Evolutionary conservation across 53 echinoderm and acorn worm genomes (phyloP).

Genomic region (Hippasteria phrygiana): DNA sequence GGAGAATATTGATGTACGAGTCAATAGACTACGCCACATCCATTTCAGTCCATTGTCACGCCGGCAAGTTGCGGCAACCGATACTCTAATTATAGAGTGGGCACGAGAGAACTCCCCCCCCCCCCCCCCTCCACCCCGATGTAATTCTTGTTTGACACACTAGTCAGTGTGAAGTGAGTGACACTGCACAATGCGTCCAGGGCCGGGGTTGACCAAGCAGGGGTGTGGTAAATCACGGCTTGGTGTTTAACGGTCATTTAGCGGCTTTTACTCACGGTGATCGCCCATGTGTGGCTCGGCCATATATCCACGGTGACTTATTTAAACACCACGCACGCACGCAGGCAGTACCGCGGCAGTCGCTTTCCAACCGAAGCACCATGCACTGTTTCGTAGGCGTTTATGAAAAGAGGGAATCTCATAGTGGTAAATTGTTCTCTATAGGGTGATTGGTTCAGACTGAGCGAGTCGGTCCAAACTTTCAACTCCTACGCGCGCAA

Average conservation of each 20-base stretch:
- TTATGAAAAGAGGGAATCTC: background rate
- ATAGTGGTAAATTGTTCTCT: background rate
- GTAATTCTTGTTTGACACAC: background rate
- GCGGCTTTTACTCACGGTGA: background rate
- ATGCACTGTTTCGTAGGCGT: background rate
- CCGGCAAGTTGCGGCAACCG: background rate
- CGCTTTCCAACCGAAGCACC: background rate
- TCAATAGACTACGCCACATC: constrained; percentile 34
- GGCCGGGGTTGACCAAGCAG: background rate
- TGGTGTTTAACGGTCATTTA: constrained; percentile 56
- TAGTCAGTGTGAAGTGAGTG: constrained; percentile 5
- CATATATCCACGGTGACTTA: background rate
- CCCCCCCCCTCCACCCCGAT: background rate
- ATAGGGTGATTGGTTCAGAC: background rate
- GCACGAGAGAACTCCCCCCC: background rate
- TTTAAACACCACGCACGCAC: background rate
- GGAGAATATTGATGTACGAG: background rate
- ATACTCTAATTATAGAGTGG: background rate
- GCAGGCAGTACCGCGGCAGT: background rate
- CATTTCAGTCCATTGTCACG: constrained; percentile 36
- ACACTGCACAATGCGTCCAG: constrained; percentile 32
- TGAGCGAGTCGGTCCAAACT: background rate
- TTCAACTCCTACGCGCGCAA: background rate
- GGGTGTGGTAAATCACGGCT: constrained; percentile 62
- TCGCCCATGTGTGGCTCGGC: background rate